Percentiles rank a stretch among this genome's conserved stretches.
phyloP scores from a whole-genome alignment of 2,797 vertebrate species.

The Siniperca obscura region DNA sequence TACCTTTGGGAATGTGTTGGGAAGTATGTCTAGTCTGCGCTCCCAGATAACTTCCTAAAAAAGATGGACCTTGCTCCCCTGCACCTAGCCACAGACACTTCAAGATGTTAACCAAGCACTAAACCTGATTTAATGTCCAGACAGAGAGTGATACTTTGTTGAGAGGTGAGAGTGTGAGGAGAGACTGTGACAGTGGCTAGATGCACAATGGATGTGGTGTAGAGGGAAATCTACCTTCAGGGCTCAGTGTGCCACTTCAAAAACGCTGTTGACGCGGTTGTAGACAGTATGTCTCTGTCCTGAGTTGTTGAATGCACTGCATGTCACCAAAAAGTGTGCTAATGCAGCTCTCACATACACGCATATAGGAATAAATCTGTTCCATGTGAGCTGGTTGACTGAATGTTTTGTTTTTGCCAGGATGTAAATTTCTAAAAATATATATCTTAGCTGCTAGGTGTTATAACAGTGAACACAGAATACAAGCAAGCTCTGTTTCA shows the following conservation, averaged over 20 bases:
- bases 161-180: slow-evolving; percentile 13
- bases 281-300: slow-evolving; percentile 6
- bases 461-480: slow-evolving; percentile 33
- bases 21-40: not conserved
- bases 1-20: not conserved
- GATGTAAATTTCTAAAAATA: slow-evolving; percentile 32
- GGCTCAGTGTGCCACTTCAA: slow-evolving; percentile 50
- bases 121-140: slow-evolving; percentile 39
- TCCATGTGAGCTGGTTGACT: slow-evolving; percentile 21
- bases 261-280: not conserved
- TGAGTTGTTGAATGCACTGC: not conserved
- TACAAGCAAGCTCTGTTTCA: slow-evolving; percentile 65
- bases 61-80: not conserved
- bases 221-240: slow-evolving; percentile 28
- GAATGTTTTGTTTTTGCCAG: slow-evolving; percentile 27
- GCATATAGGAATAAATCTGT: slow-evolving; percentile 8
- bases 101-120: slow-evolving; percentile 21
- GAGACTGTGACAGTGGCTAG: slow-evolving; percentile 16
- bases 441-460: slow-evolving; percentile 19
- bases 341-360: slow-evolving; percentile 6
- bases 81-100: slow-evolving; percentile 4
- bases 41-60: not conserved
- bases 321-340: slow-evolving; percentile 1
- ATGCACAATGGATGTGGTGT: slow-evolving; percentile 31
- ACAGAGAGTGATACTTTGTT: slow-evolving; percentile 28